These are phyloP conservation scores for Bucorvus abyssinicus DNA, from an alignment of 2,797 vertebrate genomes.

Conservation along the genomic window DNA sequence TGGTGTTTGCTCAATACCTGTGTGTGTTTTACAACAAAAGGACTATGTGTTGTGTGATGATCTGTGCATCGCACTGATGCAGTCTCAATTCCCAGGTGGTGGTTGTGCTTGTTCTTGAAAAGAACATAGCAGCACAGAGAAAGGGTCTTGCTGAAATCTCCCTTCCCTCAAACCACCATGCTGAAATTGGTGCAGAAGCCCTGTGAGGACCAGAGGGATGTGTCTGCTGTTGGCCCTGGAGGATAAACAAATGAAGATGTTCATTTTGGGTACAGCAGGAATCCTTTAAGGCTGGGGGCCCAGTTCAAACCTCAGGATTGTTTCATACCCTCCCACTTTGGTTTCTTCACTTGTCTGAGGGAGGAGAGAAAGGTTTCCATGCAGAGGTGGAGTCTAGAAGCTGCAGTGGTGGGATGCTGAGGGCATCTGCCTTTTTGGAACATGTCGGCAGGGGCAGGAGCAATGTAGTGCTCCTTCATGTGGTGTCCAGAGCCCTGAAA, in stretches of 20 bases:
- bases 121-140: neutral
- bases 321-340: neutral
- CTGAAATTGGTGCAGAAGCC: neutral
- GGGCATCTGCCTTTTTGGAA: neutral
- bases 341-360: neutral
- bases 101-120: neutral
- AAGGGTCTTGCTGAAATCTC: neutral
- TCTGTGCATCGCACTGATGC: neutral
- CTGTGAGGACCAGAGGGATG: neutral
- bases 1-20: neutral
- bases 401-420: neutral
- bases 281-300: neutral
- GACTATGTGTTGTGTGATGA: neutral
- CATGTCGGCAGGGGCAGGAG: neutral
- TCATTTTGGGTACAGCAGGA: neutral
- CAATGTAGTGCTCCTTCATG: neutral
- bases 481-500: neutral
- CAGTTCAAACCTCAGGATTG: neutral
- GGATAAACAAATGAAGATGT: neutral
- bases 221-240: neutral
- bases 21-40: neutral
- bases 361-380: neutral
- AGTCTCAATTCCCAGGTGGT: neutral
- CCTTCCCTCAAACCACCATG: neutral
- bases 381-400: neutral